Evolutionary conservation across 1,140 invertebrate species (phyloP).

Genomic region (Drosophila trapezifrons): DNA sequence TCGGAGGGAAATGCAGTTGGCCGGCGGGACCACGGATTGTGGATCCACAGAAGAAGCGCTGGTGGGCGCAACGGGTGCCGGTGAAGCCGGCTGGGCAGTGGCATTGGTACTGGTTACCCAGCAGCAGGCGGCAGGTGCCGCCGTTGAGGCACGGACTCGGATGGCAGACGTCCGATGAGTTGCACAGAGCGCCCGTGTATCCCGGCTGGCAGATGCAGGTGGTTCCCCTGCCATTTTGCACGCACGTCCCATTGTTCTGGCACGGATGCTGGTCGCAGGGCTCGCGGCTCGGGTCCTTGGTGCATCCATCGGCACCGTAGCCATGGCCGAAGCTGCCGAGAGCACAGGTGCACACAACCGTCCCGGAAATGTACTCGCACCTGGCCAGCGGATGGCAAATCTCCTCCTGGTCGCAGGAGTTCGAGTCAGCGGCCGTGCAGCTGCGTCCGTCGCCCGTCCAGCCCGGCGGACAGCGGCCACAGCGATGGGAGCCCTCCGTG

Average conservation of each 20-base stretch:
- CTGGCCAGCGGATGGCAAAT: constrained; percentile 87
- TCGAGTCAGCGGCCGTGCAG: constrained; percentile 51
- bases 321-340: constrained; percentile 89
- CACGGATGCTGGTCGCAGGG: constrained; percentile 70
- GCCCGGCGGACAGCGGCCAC: constrained; percentile 93
- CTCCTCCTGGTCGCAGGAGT: constrained; percentile 53
- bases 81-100: constrained; percentile 86
- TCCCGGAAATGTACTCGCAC: constrained; percentile 89
- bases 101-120: constrained; percentile 74
- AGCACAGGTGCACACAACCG: constrained; percentile 91
- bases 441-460: constrained; percentile 92
- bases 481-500: constrained; percentile 91
- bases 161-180: constrained; percentile 85
- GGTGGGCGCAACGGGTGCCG: constrained; percentile 57
- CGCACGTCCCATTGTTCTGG: constrained; percentile 91
- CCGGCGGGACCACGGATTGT: constrained; percentile 83
- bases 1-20: constrained; percentile 77
- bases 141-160: constrained; percentile 91
- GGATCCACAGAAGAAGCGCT: constrained; percentile 84
- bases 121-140: constrained; percentile 87
- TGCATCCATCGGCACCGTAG: constrained; percentile 67
- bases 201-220: constrained; percentile 87
- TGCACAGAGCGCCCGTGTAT: constrained; percentile 84
- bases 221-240: constrained; percentile 76
- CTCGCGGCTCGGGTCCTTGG: constrained; percentile 36